These are phyloP conservation scores for Sebastes matsubarae DNA, from an alignment of 2,797 vertebrate species.

Conservation along the genomic window DNA sequence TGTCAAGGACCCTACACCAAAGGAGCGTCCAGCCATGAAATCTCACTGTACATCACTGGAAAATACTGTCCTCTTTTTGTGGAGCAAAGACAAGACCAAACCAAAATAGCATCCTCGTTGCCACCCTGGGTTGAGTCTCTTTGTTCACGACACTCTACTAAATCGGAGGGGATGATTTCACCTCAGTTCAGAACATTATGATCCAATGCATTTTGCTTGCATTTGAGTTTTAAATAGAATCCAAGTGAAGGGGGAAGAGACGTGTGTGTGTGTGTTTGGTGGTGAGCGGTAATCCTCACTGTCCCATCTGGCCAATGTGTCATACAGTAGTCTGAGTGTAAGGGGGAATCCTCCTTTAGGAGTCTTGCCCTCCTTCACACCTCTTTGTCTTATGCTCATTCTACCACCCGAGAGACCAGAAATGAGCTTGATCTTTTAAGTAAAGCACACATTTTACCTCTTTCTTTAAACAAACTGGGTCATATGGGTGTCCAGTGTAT, in stretches of 20 bases:
- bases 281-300: conserved; percentile 53
- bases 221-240: neutral
- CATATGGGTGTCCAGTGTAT: neutral
- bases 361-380: conserved; percentile 11
- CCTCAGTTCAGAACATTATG: neutral
- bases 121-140: neutral
- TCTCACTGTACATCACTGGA: neutral
- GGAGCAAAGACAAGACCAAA: neutral
- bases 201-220: neutral
- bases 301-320: conserved; percentile 64
- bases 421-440: neutral
- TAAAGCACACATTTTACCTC: neutral
- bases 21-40: neutral
- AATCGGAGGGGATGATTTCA: neutral
- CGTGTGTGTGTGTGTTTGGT: neutral
- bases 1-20: neutral
- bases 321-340: neutral
- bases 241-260: neutral
- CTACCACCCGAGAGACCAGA: neutral
- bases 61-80: neutral
- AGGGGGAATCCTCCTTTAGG: conserved; percentile 38
- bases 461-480: neutral
- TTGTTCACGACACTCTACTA: neutral
- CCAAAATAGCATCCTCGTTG: neutral
- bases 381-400: neutral